Evolutionary conservation across 2,888 invertebrate species (phyloP).

Genomic region (Hirtodrosophila duncani): DNA sequence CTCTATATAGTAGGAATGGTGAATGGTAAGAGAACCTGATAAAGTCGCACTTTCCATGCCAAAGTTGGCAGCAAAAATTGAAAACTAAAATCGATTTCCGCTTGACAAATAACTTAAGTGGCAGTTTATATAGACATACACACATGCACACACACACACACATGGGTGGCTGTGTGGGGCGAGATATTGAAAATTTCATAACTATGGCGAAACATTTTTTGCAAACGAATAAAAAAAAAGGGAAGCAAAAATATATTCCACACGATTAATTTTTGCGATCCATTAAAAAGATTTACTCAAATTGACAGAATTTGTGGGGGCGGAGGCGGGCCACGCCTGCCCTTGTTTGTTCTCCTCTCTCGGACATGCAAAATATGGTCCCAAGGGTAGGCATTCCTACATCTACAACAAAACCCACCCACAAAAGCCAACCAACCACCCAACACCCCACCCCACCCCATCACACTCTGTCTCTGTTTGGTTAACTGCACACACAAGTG

Average conservation of each 20-base stretch:
- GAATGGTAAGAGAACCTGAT: too few relatives aligned
- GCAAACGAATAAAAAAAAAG: conserved; percentile 12
- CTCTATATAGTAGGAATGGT: too few relatives aligned
- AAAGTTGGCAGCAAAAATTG: conserved; percentile 23
- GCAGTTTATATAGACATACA: conserved; percentile 41
- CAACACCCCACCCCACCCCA: neutral
- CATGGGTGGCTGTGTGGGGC: neutral
- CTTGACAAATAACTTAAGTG: conserved; percentile 69
- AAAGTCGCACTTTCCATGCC: too few relatives aligned
- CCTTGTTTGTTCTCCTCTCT: conserved; percentile 28
- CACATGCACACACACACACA: conserved; percentile 6
- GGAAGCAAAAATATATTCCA: conserved; percentile 60
- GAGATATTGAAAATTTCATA: too few relatives aligned
- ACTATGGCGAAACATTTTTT: conserved; percentile 28
- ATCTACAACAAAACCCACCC: neutral
- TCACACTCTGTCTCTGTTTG: conserved; percentile 11
- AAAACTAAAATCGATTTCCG: conserved; percentile 69
- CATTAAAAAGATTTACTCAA: conserved; percentile 72
- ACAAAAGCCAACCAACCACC: conserved; percentile 1
- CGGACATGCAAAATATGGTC: too few relatives aligned
- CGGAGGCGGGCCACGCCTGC: conserved; percentile 13
- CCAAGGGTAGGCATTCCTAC: too few relatives aligned
- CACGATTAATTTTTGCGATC: conserved; percentile 72
- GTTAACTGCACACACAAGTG: conserved; percentile 52
- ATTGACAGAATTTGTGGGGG: conserved; percentile 63